Evolutionary conservation across 2,888 invertebrate genomes (phyloP).

Genomic region (Mamestra brassicae): DNA sequence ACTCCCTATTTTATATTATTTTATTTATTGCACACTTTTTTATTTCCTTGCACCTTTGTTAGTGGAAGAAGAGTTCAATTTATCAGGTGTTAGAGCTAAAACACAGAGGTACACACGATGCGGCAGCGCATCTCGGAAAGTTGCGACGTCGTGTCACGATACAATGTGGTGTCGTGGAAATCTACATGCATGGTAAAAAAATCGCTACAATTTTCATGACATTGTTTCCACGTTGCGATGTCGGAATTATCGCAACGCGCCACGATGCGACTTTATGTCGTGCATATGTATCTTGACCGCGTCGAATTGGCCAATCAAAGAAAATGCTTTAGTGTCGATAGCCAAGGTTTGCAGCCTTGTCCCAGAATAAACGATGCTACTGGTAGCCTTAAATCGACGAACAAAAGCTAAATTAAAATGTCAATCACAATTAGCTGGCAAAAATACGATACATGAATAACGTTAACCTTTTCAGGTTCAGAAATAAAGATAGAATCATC

Average conservation of each 20-base stretch:
- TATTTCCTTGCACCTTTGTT: constrained; percentile 28
- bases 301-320: not conserved
- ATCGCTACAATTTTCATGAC: too few species aligned
- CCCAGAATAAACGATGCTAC: constrained; percentile 3
- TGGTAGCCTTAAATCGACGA: constrained; percentile 3
- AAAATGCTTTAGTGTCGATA: not conserved
- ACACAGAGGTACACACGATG: not conserved
- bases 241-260: not conserved
- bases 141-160: not conserved
- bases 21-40: constrained; percentile 50
- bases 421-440: constrained; percentile 20
- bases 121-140: not conserved
- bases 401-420: constrained; percentile 22
- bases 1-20: constrained; percentile 58
- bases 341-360: not conserved
- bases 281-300: not conserved
- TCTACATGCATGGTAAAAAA: not conserved
- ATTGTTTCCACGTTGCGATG: not conserved
- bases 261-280: not conserved
- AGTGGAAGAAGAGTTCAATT: constrained; percentile 23
- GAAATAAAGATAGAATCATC: constrained; percentile 25
- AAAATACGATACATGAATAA: constrained; percentile 2
- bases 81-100: not conserved
- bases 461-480: constrained; percentile 21
- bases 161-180: not conserved